Base-by-base conservation (phyloP, 2,797 vertebrate genomes). In the Streptopelia turtur region DNA sequence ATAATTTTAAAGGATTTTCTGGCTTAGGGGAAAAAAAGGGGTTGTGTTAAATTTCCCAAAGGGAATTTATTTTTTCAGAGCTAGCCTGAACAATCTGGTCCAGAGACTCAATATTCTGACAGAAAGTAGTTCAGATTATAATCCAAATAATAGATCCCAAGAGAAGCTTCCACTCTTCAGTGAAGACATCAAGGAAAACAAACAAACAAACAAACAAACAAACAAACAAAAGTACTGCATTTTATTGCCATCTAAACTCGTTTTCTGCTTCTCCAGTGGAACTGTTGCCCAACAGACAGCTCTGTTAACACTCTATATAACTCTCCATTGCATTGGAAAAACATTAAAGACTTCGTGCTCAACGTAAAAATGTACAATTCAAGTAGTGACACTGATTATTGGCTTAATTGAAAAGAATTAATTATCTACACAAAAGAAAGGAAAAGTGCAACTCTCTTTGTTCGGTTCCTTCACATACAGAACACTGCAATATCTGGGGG, bases 61-160 rank as follows among this genome's bases (percentile, higher is more conserved):
- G 55, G 14, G 65, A 85, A 87, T 72, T 87, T 55, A 64, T 50
- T 80, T 93, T 84, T 96, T 83, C 63, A 61, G 13, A 79, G 65
- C 28, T 89, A 76, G 30, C 24, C 57, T 63, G 30, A 69, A 75
- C 20, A 80, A 81, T 71, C 53, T 85, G 47, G 49, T 88, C 39
- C 66, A 78, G 60, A 33, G 50, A 89, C 15, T 56, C 37, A 81
- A 68, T 74, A 87, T 87, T 83, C 71, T 89, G 52, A 89, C 12
- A 94, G 75, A 95, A 90, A 90, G 39, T 66, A 75, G 72, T 78
- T 91, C 86, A 65, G 64, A 94, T 96, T 93, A 72, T 83, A 92
- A 83, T 83, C 90, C 39, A 92, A 83, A 78, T 96, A 84, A 92
- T 31, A 91, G 77, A 69, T 83, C 85, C 72, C 86, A 83, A 80